Evolutionary conservation across 1,140 invertebrate species (phyloP).

Genomic region (Pogonomyrmex barbatus): DNA sequence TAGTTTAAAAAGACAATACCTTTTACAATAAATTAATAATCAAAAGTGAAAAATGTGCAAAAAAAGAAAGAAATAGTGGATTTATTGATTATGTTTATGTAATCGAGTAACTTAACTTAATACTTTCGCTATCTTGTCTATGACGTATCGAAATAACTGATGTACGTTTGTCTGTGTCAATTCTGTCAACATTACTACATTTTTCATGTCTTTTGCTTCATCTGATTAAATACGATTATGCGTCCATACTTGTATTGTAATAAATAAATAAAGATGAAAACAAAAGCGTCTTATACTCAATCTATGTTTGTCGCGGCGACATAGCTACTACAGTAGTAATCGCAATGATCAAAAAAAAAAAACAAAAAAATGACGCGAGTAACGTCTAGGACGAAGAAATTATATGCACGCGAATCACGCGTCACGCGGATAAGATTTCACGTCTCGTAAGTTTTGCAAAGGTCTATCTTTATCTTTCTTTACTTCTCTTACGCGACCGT

Average conservation of each 20-base stretch:
- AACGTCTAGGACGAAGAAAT: constrained; percentile 61
- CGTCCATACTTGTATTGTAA: neutral
- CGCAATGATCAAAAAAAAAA: constrained; percentile 54
- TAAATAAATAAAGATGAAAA: neutral
- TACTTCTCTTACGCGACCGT: neutral
- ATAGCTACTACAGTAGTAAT: neutral
- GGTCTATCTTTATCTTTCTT: neutral
- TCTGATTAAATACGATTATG: neutral
- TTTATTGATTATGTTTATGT: neutral
- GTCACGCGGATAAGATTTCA: constrained; percentile 7
- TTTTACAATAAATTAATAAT: neutral
- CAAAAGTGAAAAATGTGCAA: neutral
- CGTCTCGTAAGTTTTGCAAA: neutral
- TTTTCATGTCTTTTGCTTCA: neutral
- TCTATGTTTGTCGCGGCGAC: neutral
- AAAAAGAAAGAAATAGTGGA: no score
- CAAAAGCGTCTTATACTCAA: constrained; percentile 7
- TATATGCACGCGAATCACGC: constrained; percentile 55
- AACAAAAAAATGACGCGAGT: constrained; percentile 49
- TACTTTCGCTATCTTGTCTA: neutral
- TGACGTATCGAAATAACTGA: constrained; percentile 21
- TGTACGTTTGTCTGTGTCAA: neutral
- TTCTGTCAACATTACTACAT: neutral
- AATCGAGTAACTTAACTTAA: neutral
- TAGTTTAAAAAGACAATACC: neutral